Evolutionary conservation across 2,888 invertebrate genomes (phyloP).

Genomic region (Morpho deidamia): DNA sequence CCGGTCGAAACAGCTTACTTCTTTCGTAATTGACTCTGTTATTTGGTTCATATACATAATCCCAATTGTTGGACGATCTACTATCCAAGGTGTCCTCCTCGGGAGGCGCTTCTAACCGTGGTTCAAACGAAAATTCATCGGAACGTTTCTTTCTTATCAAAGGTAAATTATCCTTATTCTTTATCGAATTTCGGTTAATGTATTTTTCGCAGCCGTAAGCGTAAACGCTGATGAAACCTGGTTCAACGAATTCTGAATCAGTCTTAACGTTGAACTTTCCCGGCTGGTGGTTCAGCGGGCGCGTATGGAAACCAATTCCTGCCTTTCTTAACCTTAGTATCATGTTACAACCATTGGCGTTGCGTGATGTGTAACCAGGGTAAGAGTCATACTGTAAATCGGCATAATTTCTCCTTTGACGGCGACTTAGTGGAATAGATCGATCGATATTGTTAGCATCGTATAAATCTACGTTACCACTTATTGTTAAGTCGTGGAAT

Average conservation of each 20-base stretch:
- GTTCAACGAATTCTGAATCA: conserved; percentile 90
- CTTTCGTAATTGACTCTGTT: conserved; percentile 61
- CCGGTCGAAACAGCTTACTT: conserved; percentile 68
- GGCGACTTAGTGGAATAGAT: conserved; percentile 43
- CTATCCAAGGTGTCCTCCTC: conserved; percentile 38
- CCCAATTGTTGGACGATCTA: conserved; percentile 52
- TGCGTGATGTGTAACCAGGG: conserved; percentile 47
- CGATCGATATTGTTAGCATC: conserved; percentile 62
- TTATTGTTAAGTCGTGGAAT: conserved; percentile 88
- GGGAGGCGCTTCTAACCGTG: conserved; percentile 38
- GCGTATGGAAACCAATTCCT: conserved; percentile 87
- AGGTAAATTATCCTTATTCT: conserved; percentile 59
- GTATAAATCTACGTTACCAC: conserved; percentile 84
- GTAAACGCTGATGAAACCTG: conserved; percentile 90
- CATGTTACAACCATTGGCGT: conserved; percentile 84
- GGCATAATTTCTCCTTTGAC: conserved; percentile 55
- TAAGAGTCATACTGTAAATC: conserved; percentile 54
- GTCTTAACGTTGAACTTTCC: conserved; percentile 86
- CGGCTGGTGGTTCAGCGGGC: conserved; percentile 82
- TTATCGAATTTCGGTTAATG: conserved; percentile 60
- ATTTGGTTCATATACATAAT: conserved; percentile 53
- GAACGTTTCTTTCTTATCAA: conserved; percentile 51
- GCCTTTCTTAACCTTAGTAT: conserved; percentile 86
- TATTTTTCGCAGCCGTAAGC: conserved; percentile 88
- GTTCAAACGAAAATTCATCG: conserved; percentile 64